Base-by-base conservation (phyloP, 2,113 vertebrate genomes). In the Trachemys scripta region DNA sequence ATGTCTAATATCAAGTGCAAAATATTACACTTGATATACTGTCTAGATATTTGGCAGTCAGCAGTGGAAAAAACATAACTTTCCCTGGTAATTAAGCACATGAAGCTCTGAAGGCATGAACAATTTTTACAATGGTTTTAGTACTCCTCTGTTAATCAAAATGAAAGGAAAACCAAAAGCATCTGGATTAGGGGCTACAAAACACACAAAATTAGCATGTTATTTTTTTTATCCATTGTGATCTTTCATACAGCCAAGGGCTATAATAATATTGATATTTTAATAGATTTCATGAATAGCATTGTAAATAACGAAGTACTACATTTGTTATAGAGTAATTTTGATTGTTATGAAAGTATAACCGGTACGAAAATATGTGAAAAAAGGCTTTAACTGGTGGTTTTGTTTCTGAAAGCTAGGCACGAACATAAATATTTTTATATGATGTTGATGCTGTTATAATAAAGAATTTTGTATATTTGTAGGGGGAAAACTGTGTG, bases 381-480 rank as follows among this genome's bases (percentile, higher is more conserved):
- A 7, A 35, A 25, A 82, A 87, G 19, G 27, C 49, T 53, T 35
- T n/a, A 88, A 9, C 14, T 54, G 62, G 53, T 53, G 11, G 2
- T 62, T 94, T 96, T 79, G 47, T 82, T 78, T 87, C 42, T 65
- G 75, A 95, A 80, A 92, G 24, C 25, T 69, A 8, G 75, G 89
- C 92, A 92, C 54, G 51, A 75, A 65, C 13, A 62, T 10, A 3
- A n/a, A 42, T 92, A 86, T 72, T 95, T 96, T 97, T 96, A 35
- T 91, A 92, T 62, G 56, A 35, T 62, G 84, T 69, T 94, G 25
- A 31, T 79, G 53, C 91, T 93, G 96, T 95, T 85, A 4, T 94
- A 98, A 97, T 98, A 93, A 97, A 97, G 62, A 80, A 87, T 20
- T 56, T 49, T 7, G 2, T 65, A 3, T 91, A 79, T 96, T 97